phyloP scores from a whole-genome alignment of 1,140 invertebrate species.

The Formica exsecta region DNA sequence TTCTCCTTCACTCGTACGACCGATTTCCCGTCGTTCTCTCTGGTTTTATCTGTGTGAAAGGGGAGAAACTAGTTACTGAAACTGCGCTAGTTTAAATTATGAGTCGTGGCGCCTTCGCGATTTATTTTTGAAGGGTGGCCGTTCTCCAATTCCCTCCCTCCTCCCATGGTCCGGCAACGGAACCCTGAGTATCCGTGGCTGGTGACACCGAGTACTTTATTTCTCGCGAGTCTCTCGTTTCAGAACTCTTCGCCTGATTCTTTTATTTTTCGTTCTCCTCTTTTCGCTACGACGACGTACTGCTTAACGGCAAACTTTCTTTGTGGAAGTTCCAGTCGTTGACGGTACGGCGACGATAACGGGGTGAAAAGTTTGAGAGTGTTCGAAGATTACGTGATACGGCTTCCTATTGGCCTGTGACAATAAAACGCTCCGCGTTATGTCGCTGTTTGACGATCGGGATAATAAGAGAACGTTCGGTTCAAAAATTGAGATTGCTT shows the following conservation, averaged over 20 bases:
- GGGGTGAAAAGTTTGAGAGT: constrained; percentile 70
- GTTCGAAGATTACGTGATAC: constrained; percentile 69
- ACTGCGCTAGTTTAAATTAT: constrained; percentile 86
- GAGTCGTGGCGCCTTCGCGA: constrained; percentile 81
- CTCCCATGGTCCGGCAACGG: background rate
- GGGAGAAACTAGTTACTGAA: constrained; percentile 85
- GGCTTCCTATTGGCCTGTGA: constrained; percentile 57
- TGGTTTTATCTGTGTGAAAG: constrained; percentile 48
- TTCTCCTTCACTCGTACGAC: constrained; percentile 36
- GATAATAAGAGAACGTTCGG: background rate
- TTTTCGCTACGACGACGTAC: constrained; percentile 38
- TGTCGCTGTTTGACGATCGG: constrained; percentile 53
- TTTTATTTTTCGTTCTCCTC: background rate
- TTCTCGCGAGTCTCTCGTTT: constrained; percentile 67
- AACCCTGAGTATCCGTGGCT: constrained; percentile 55
- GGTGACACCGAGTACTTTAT: constrained; percentile 68
- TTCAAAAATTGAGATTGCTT: constrained; percentile 48
- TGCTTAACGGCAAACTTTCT: constrained; percentile 62
- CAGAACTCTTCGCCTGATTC: constrained; percentile 36
- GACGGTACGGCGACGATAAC: constrained; percentile 63
- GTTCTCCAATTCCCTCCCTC: background rate
- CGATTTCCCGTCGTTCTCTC: constrained; percentile 59
- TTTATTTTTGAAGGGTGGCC: constrained; percentile 82
- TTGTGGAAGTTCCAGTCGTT: constrained; percentile 56
- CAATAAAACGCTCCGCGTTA: constrained; percentile 69